A percentile compares a stretch with the other conserved stretches of the same genome.
phyloP scores from a whole-genome alignment of 2,888 invertebrate species.

The Apotomis turbidana region DNA sequence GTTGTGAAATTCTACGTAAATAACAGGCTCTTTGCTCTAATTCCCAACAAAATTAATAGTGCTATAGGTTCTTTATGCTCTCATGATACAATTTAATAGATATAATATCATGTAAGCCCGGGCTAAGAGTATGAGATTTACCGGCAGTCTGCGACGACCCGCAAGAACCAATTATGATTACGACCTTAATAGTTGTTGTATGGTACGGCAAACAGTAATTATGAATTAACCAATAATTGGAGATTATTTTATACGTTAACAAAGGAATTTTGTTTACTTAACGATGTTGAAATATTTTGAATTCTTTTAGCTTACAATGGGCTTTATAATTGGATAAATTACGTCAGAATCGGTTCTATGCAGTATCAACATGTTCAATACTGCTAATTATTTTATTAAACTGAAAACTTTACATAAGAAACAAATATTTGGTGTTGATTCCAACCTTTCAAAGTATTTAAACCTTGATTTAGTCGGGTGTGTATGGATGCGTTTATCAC shows the following conservation, averaged over 20 bases:
- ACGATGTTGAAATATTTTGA: slow-evolving; percentile 46
- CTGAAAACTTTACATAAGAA: too few relatives aligned
- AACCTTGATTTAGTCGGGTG: too few relatives aligned
- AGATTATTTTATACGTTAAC: slow-evolving; percentile 54
- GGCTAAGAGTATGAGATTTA: slow-evolving; percentile 51
- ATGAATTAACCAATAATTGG: slow-evolving; percentile 67
- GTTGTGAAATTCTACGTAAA: slow-evolving; percentile 19
- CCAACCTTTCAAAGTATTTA: too few relatives aligned
- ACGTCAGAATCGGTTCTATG: neutral
- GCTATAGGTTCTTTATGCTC: slow-evolving; percentile 30
- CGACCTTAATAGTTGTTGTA: slow-evolving; percentile 55
- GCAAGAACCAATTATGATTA: slow-evolving; percentile 64
- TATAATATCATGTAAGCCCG: slow-evolving; percentile 47
- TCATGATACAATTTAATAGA: slow-evolving; percentile 26
- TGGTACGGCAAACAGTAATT: slow-evolving; percentile 60
- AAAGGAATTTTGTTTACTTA: slow-evolving; percentile 52
- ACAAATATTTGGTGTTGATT: too few relatives aligned
- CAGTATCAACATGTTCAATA: neutral
- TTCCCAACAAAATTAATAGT: slow-evolving; percentile 28
- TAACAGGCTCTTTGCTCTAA: slow-evolving; percentile 17
- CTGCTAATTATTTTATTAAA: too few relatives aligned
- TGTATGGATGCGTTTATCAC: too few relatives aligned
- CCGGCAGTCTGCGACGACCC: slow-evolving; percentile 52
- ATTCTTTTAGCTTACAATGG: slow-evolving; percentile 43
- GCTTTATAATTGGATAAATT: neutral